phyloP scores from a whole-genome alignment of 2,797 vertebrate species.

The Eospalax fontanierii region DNA sequence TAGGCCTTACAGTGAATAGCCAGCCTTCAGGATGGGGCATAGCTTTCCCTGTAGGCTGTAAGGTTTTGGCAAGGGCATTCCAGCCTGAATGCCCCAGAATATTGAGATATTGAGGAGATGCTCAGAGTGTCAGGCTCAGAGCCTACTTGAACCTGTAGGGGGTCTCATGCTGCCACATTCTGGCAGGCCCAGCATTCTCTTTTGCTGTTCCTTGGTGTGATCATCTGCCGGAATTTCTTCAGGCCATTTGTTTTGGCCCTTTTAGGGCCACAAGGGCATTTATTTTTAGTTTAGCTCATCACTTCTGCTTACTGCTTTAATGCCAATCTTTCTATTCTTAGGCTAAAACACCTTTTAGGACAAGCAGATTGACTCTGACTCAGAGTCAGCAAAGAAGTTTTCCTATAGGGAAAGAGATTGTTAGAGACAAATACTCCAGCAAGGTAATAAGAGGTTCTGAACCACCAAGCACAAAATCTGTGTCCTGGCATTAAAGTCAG shows the following conservation, averaged over 20 bases:
- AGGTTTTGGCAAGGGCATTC: not conserved
- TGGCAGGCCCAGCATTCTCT: not conserved
- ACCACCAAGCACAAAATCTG: not conserved
- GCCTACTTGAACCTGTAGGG: not conserved
- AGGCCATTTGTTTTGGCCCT: conserved; percentile 76
- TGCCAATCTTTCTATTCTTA: conserved; percentile 80
- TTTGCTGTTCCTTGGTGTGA: not conserved
- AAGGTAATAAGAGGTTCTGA: not conserved
- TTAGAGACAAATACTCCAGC: not conserved
- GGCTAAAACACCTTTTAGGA: conserved; percentile 73
- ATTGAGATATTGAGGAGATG: not conserved
- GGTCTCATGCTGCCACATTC: not conserved
- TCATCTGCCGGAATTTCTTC: conserved; percentile 58
- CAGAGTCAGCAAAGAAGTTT: conserved; percentile 71
- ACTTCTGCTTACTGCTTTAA: conserved; percentile 59
- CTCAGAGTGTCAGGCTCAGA: not conserved
- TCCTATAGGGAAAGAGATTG: conserved; percentile 1
- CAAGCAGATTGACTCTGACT: conserved; percentile 58
- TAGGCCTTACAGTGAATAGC: not conserved
- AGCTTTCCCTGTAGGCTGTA: not conserved
- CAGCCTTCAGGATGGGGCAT: not conserved
- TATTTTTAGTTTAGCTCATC: conserved; percentile 80
- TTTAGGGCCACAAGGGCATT: conserved; percentile 73
- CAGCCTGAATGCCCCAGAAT: not conserved
- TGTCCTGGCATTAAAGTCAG: not conserved